Evolutionary conservation across 2,888 invertebrate species (phyloP).

Genomic region (Catocala fraxini): DNA sequence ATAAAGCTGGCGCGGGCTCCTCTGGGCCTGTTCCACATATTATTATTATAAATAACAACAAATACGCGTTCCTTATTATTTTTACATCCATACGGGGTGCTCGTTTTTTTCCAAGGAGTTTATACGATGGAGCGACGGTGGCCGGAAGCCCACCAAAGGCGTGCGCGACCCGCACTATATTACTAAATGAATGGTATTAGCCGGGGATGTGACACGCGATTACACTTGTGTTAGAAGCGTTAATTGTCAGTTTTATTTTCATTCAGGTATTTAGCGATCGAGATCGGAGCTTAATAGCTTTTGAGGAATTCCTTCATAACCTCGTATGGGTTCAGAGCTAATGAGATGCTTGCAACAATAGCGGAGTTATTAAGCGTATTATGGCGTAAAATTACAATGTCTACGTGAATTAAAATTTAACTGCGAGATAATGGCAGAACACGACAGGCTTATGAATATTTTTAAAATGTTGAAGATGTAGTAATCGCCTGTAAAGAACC

Average conservation of each 20-base stretch:
- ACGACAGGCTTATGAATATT: slow-evolving; percentile 41
- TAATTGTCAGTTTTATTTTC: slow-evolving; percentile 67
- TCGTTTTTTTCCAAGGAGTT: slow-evolving; percentile 61
- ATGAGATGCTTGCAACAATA: slow-evolving; percentile 56
- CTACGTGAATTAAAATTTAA: slow-evolving; percentile 53
- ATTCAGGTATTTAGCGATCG: slow-evolving; percentile 59
- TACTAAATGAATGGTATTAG: slow-evolving; percentile 62
- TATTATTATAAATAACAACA: slow-evolving; percentile 80
- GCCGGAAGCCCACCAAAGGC: slow-evolving; percentile 77
- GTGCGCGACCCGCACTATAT: slow-evolving; percentile 57
- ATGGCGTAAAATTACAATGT: slow-evolving; percentile 72
- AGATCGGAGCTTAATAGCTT: slow-evolving; percentile 64
- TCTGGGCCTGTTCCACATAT: slow-evolving; percentile 72
- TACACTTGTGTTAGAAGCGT: slow-evolving; percentile 64
- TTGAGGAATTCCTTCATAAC: slow-evolving; percentile 66
- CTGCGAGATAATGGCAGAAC: slow-evolving; percentile 59
- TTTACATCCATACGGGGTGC: slow-evolving; percentile 62
- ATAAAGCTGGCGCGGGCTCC: slow-evolving; percentile 78
- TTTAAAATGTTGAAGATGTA: slow-evolving; percentile 53
- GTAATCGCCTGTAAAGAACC: slow-evolving; percentile 37
- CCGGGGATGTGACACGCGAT: slow-evolving; percentile 63
- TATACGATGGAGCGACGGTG: slow-evolving; percentile 50
- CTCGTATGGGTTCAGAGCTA: slow-evolving; percentile 53
- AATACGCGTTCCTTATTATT: slow-evolving; percentile 74
- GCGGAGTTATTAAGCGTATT: slow-evolving; percentile 60